These are phyloP conservation scores for Dipus sagitta DNA, from an alignment of 2,797 vertebrate species.

Conservation along the genomic window DNA sequence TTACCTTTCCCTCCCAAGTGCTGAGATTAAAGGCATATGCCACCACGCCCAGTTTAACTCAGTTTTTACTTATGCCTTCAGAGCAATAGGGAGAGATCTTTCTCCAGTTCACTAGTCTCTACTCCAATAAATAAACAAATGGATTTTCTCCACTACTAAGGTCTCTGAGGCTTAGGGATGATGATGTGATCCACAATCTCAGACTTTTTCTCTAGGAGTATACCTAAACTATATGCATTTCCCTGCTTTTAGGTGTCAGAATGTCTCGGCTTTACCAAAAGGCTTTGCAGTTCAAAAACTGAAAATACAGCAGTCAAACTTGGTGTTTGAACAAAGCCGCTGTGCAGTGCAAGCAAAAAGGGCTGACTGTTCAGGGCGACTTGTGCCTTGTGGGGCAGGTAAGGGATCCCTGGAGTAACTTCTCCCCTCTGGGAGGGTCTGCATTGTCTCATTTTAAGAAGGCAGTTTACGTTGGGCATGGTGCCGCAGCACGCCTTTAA, in stretches of 20 bases:
- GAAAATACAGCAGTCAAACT: slow-evolving; percentile 90
- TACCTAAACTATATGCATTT: slow-evolving; percentile 42
- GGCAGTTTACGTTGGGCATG: neutral
- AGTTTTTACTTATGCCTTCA: neutral
- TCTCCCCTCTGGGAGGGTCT: no score
- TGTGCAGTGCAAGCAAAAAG: slow-evolving; percentile 85
- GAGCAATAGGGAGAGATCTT: neutral
- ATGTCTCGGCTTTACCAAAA: slow-evolving; percentile 88
- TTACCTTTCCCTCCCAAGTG: no score
- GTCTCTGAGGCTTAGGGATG: neutral
- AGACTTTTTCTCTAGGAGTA: neutral
- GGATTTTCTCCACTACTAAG: neutral
- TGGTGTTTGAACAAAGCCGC: slow-evolving; percentile 93
- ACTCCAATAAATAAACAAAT: neutral
- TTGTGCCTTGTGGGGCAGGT: slow-evolving; percentile 96
- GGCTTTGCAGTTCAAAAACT: slow-evolving; percentile 90
- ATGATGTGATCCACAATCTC: neutral
- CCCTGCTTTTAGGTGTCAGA: slow-evolving; percentile 88
- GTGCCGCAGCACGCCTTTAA: no score
- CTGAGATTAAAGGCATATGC: no score
- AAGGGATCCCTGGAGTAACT: slow-evolving; percentile 60
- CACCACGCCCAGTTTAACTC: neutral
- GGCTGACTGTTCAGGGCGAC: slow-evolving; percentile 83
- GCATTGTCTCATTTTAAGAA: neutral
- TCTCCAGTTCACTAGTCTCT: neutral